Conservation (phyloP, 1,140 invertebrate species). For the Mycetomoellerius zeteki region DNA sequence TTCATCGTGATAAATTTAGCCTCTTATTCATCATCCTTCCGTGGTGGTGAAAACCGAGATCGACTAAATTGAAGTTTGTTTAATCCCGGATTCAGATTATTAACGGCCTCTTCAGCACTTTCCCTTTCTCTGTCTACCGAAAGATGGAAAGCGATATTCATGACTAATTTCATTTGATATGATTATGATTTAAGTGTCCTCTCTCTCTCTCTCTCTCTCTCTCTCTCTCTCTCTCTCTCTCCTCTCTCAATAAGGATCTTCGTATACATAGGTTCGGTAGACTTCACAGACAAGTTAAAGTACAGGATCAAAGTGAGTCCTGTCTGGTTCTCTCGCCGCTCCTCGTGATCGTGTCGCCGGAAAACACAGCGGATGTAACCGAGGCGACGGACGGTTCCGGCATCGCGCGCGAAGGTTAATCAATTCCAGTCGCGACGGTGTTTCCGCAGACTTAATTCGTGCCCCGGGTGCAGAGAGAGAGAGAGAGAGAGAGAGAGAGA, state of each 20-base stretch:
- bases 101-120: constrained; percentile 12
- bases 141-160: constrained; percentile 4
- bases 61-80: constrained; percentile 14
- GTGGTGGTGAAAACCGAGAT: constrained; percentile 5
- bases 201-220: background rate
- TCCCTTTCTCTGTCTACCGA: background rate
- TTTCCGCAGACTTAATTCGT: constrained; percentile 76
- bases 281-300: constrained; percentile 27
- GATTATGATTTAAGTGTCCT: constrained; percentile 11
- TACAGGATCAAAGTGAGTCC: constrained; percentile 32
- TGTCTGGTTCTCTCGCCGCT: constrained; percentile 3
- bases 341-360: constrained; percentile 17
- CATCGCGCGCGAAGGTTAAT: constrained; percentile 68
- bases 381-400: constrained; percentile 37
- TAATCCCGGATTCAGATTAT: constrained; percentile 30
- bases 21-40: background rate
- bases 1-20: background rate
- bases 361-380: constrained; percentile 43
- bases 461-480: constrained; percentile 56
- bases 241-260: background rate
- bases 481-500: too few species aligned
- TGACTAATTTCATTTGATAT: constrained; percentile 1
- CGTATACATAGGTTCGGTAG: background rate
- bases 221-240: background rate
- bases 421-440: constrained; percentile 74